Conservation (phyloP, 2,113 vertebrate species). For the Pedetes capensis region DNA sequence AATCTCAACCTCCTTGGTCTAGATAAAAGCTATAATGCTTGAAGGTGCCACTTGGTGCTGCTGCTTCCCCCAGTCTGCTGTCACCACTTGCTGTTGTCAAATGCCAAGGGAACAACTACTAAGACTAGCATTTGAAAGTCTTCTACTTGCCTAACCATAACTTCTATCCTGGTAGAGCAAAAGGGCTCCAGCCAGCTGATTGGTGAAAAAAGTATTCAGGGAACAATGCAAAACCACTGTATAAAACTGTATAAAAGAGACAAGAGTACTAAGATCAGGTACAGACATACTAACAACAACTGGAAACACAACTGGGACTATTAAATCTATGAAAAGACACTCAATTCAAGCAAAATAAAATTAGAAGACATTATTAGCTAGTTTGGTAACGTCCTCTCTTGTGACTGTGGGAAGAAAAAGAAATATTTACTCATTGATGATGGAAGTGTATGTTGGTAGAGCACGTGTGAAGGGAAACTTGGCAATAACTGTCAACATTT, state of each 20-base stretch:
- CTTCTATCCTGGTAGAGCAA: too few species aligned
- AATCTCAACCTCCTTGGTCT: too few species aligned
- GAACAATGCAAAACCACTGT: neutral
- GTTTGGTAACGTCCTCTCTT: neutral
- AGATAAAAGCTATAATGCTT: too few species aligned
- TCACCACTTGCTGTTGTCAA: too few species aligned
- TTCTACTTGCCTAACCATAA: too few species aligned
- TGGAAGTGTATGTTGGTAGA: neutral
- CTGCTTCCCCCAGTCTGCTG: too few species aligned
- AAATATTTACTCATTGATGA: neutral
- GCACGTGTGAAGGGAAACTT: neutral
- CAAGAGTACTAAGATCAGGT: neutral
- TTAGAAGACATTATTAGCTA: neutral
- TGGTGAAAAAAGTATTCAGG: too few species aligned
- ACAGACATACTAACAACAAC: neutral
- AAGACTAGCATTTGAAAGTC: too few species aligned
- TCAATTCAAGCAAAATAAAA: neutral
- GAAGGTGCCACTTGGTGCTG: too few species aligned
- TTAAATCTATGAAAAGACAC: neutral
- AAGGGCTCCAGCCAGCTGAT: too few species aligned
- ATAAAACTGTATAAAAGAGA: neutral
- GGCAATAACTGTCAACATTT: neutral
- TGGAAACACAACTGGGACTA: neutral
- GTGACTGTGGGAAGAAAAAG: neutral
- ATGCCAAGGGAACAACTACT: too few species aligned